Base-by-base conservation (phyloP, 2,797 vertebrate species). In the Garrulus glandarius region DNA sequence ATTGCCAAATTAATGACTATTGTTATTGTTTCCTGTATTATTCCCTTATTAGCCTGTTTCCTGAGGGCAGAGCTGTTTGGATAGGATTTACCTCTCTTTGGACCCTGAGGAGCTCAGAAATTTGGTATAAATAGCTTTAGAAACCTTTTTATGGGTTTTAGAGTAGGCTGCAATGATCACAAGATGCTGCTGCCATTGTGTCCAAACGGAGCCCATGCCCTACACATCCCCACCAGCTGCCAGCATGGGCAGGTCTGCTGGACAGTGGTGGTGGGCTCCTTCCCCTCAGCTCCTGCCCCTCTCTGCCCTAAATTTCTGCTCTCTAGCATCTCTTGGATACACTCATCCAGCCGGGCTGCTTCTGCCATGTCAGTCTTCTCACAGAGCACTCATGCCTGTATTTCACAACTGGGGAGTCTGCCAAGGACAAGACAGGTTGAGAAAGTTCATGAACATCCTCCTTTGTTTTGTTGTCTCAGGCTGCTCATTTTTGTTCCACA, bases 11-110 rank as follows among this genome's bases (percentile, higher is more conserved):
- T 69, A 93, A 69, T 84, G 32, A 39, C 65, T 91, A 43, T n/a
- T 72, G 55, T 69, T 85, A 79, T 39, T 72, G 20, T 81, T 96
- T 84, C 80, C 34, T 71, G 60, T 64, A 68, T 87, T 84, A 80
- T 56, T 11, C 46, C 20, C 59, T 84, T 56, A 36, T 64, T 84
- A 93, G 52, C 69, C 57, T 63, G 29, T 72, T 86, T 76, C 70
- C 72, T 11, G 23, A 76, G 24, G 57, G 44, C 56, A 93, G 71
- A 85, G 47, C 43, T 55, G 37, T 68, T 52, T 55, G 43, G 15
- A 37, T 19, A 61, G 43, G 59, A 70, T 79, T 89, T 89, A 55
- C 37, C 41, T 79, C n/a, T 87, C n/a, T 64, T 53, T 75, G 64
- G 75, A 52, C 16, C 8, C 30, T 10, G 18, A 19, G 23, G 65